Conservation (phyloP, 2,113 vertebrate genomes). For the Odontesthes bonariensis region DNA sequence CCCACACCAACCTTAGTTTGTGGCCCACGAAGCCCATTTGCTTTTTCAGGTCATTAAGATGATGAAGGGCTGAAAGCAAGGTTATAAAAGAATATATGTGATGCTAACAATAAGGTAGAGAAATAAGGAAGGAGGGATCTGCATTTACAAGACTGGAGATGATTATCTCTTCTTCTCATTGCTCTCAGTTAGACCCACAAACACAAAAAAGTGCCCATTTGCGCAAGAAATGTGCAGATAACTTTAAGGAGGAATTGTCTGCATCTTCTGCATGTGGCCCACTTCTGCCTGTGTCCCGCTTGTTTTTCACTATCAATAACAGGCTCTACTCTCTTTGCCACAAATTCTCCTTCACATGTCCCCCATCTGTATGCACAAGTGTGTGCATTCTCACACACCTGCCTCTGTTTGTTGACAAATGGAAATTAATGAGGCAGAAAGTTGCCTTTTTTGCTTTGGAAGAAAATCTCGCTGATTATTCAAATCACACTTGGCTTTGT, state of each 20-base stretch:
- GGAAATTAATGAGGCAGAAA: slow-evolving; percentile 64
- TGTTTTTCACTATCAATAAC: slow-evolving; percentile 34
- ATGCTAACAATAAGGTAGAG: slow-evolving; percentile 48
- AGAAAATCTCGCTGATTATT: slow-evolving; percentile 52
- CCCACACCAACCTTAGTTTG: slow-evolving; percentile 44
- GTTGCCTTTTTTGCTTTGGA: slow-evolving; percentile 9
- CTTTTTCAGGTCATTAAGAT: slow-evolving; percentile 77
- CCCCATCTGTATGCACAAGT: slow-evolving; percentile 13
- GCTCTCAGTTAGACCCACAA: slow-evolving; percentile 6
- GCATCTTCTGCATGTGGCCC: slow-evolving; percentile 16
- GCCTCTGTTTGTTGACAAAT: slow-evolving; percentile 64
- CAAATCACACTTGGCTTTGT: slow-evolving; percentile 60
- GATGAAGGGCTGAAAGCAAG: slow-evolving; percentile 59
- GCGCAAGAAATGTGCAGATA: slow-evolving; percentile 22
- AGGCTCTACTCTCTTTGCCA: not conserved
- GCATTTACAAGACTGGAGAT: slow-evolving; percentile 35
- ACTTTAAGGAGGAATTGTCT: slow-evolving; percentile 45
- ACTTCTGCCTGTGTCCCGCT: slow-evolving; percentile 42
- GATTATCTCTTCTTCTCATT: slow-evolving; percentile 38
- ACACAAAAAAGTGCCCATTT: slow-evolving; percentile 27
- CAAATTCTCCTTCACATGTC: slow-evolving; percentile 6
- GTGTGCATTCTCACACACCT: not conserved
- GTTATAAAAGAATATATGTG: slow-evolving; percentile 61
- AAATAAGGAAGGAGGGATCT: slow-evolving; percentile 5
- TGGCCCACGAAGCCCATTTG: slow-evolving; percentile 73